Evolutionary conservation across 2,113 vertebrate genomes (phyloP).

Genomic region (Rhinolophus ferrumequinum): DNA sequence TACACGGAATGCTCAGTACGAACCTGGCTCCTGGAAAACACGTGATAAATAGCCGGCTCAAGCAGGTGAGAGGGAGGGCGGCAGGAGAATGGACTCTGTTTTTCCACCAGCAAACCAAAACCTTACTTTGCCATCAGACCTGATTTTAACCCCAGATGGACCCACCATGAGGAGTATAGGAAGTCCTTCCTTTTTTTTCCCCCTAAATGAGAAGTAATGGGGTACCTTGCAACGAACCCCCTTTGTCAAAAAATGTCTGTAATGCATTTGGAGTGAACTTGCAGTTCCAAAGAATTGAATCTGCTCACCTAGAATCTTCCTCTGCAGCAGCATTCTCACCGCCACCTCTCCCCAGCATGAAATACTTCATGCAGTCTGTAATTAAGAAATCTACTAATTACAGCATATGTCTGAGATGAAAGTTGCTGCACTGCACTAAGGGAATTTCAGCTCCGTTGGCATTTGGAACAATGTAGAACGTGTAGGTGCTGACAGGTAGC

Average conservation of each 20-base stretch:
- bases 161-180: background rate
- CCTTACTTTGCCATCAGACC: background rate
- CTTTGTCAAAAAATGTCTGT: too few species aligned
- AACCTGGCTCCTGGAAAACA: background rate
- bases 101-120: background rate
- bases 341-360: accelerated
- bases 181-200: background rate
- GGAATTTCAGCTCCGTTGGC: background rate
- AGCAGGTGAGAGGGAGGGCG: accelerated
- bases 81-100: too few species aligned
- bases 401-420: background rate
- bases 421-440: background rate
- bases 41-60: background rate
- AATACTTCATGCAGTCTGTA: background rate
- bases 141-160: background rate
- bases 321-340: background rate
- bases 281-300: too few species aligned
- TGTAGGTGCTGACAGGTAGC: background rate
- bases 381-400: constrained; percentile 64
- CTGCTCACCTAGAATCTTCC: background rate
- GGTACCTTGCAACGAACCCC: background rate
- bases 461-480: background rate
- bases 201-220: background rate
- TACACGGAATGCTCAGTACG: accelerated
- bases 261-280: background rate